These are phyloP conservation scores for Gymnoscopelus microlampas DNA, from an alignment of 2,797 vertebrate genomes.

Conservation along the genomic window DNA sequence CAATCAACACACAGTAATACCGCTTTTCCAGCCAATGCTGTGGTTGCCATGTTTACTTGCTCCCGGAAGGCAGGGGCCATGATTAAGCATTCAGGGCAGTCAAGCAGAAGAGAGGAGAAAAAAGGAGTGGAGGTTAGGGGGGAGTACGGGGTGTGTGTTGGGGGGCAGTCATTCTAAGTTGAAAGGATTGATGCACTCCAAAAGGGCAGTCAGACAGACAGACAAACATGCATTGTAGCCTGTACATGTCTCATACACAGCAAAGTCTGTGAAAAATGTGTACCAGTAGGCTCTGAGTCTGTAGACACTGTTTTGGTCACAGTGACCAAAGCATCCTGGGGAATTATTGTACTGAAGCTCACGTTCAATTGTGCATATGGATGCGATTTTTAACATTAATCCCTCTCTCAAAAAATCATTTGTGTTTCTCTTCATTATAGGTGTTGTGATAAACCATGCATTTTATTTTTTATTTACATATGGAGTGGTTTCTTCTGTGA, in stretches of 20 bases:
- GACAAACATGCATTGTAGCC: slow-evolving; percentile 1
- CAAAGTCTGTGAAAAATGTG: too few species aligned
- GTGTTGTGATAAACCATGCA: too few species aligned
- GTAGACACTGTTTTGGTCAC: too few species aligned
- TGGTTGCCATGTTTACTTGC: slow-evolving; percentile 68
- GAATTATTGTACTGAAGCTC: too few species aligned
- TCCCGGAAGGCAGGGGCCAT: slow-evolving; percentile 69
- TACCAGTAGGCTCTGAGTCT: too few species aligned
- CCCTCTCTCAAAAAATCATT: too few species aligned
- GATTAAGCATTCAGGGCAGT: slow-evolving; percentile 81
- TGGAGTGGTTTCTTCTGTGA: too few species aligned
- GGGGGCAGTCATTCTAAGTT: slow-evolving; percentile 69
- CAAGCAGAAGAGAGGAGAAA: slow-evolving; percentile 64
- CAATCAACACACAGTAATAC: slow-evolving; percentile 60
- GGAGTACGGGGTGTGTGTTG: slow-evolving; percentile 43
- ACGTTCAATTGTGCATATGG: too few species aligned
- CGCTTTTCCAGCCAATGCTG: slow-evolving; percentile 67
- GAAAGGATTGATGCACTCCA: slow-evolving; percentile 59
- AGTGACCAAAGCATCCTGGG: too few species aligned
- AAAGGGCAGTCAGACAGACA: slow-evolving; percentile 48
- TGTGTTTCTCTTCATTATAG: too few species aligned
- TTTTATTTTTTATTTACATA: too few species aligned
- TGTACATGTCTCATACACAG: background rate
- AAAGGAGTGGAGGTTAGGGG: slow-evolving; percentile 31
- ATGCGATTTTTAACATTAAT: too few species aligned